phyloP scores from a whole-genome alignment of 2,797 vertebrate genomes.

The Melanotaenia boesemani region DNA sequence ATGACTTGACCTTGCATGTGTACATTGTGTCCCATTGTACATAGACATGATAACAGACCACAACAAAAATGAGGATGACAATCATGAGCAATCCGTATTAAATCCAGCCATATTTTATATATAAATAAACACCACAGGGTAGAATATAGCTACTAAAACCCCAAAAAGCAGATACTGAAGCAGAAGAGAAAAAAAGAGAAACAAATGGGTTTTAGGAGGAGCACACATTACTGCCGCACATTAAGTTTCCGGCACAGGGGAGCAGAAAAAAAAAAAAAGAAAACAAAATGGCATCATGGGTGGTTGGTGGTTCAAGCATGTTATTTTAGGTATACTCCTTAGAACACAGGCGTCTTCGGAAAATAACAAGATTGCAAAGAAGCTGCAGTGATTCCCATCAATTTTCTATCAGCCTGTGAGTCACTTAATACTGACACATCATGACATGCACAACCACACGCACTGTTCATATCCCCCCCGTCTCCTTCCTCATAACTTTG shows the following conservation, averaged over 20 bases:
- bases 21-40: constrained; percentile 32
- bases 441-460: constrained; percentile 38
- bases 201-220: constrained; percentile 64
- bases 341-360: constrained; percentile 61
- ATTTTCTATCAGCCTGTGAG: constrained; percentile 62
- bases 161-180: constrained; percentile 11
- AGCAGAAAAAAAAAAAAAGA: constrained; percentile 16
- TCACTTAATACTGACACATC: constrained; percentile 64
- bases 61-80: constrained; percentile 2
- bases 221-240: constrained; percentile 35
- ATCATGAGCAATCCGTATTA: neutral
- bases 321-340: constrained; percentile 69
- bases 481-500: constrained; percentile 50
- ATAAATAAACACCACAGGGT: neutral
- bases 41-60: constrained; percentile 17
- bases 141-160: neutral
- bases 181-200: constrained; percentile 21
- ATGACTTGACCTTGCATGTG: constrained; percentile 31
- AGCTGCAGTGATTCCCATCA: constrained; percentile 62
- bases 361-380: constrained; percentile 60
- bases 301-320: constrained; percentile 59
- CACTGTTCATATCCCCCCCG: constrained; percentile 28
- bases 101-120: constrained; percentile 2
- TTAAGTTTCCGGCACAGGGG: constrained; percentile 67
- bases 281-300: constrained; percentile 54